Percentiles rank a stretch among this genome's conserved stretches.
Evolutionary conservation across 2,888 invertebrate species (phyloP).

Genomic region (Ctena decussata): DNA sequence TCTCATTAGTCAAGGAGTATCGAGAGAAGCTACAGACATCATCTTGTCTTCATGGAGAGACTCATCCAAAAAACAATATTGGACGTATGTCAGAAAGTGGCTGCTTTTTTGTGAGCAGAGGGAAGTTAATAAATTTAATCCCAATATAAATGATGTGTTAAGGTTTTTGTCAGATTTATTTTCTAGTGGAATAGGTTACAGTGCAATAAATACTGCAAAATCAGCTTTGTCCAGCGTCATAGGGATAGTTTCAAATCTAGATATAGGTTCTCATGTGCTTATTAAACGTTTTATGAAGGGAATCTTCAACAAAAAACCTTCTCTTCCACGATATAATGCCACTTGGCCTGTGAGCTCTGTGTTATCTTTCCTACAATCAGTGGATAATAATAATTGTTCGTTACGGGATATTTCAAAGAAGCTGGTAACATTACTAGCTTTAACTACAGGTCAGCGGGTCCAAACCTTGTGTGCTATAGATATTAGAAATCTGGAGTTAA

Average conservation of each 20-base stretch:
- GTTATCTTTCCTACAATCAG: background rate
- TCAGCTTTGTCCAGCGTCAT: no score
- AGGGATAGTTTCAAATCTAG: no score
- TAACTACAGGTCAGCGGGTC: background rate
- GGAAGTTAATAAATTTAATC: slow-evolving; percentile 39
- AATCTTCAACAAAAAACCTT: background rate
- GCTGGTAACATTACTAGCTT: background rate
- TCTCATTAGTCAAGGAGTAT: background rate
- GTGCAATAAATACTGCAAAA: background rate
- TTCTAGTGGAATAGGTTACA: slow-evolving; percentile 9
- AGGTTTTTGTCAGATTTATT: slow-evolving; percentile 26
- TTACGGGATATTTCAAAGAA: background rate
- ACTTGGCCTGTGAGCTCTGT: background rate
- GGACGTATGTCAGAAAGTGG: slow-evolving; percentile 41
- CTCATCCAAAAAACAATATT: slow-evolving; percentile 39
- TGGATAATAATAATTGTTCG: background rate
- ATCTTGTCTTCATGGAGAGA: slow-evolving; percentile 28
- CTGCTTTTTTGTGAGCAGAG: slow-evolving; percentile 35
- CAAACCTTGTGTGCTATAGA: background rate
- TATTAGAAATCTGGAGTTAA: no score
- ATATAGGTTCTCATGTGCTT: background rate
- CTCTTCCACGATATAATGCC: background rate
- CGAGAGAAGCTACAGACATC: background rate
- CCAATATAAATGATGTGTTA: slow-evolving; percentile 25
- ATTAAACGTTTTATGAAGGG: background rate